Evolutionary conservation across 2,797 vertebrate genomes (phyloP), one percentile per base, ranked within the genome.

Genomic region (Iguana delicatissima): DNA sequence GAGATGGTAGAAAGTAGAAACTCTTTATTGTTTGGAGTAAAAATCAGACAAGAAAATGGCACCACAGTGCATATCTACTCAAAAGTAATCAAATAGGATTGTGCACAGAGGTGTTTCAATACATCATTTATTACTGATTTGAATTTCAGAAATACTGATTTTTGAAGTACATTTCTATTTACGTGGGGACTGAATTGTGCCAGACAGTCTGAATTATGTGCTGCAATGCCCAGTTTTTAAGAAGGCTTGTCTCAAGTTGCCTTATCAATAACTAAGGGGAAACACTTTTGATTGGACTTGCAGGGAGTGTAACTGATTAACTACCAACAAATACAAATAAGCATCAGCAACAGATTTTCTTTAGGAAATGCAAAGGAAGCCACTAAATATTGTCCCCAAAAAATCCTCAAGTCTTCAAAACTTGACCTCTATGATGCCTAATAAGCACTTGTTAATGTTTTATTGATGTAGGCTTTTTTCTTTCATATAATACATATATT

Each of bases 371-470:
- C 67, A 73, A 72, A 55, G 46, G 29, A 72, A 55, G 69, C 38
- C 67, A 35, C 14, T 73, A 73, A n/a, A 85, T 24, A 32, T 26
- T 85, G 32, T 10, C 42, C 42, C 42, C 55, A 85, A 85, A 85
- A 35, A 29, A 52, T 24, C 20, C 8, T 85, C n/a, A 20, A 85
- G 46, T 85, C 59, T 62, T 62, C 20, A 35, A 69, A 32, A 84
- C 16, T 84, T 73, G 42, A 85, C 46, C 69, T 55, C 32, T 14
- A n/a, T 73, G 69, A 85, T 85, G 67, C 18, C 42, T 85, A 64
- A 85, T 85, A 85, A 84, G 29, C 42, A 7, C 64, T 85, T 62
- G 55, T 38, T 85, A 69, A 85, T 72, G 38, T 52, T 52, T 72
- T 85, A 72, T 84, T 84, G 42, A 72, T 72, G 7, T n/a, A 73